Base-by-base conservation (phyloP, 2,888 invertebrate genomes). In the Athalia cordata region DNA sequence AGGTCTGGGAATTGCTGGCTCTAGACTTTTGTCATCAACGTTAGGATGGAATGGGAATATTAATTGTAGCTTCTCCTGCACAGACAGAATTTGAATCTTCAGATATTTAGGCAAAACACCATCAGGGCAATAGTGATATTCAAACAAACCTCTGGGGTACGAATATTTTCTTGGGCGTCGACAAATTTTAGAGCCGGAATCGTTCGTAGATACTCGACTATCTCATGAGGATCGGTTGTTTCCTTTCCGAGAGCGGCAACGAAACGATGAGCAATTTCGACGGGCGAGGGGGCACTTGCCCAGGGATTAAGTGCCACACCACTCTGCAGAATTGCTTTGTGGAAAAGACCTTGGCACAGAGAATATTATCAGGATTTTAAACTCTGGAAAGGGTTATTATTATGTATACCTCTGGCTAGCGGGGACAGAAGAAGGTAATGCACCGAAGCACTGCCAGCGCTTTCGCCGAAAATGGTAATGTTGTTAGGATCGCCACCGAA, bases 401-500 rank as follows among this genome's bases (percentile, higher is more conserved):
- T 29, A 29, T 29, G 55, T 55, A 11, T 64, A 88, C 88, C 87
- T 84, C 83, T 82, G 0, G 87, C 79, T 52, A 83, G 50, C 0
- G 87, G 83, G 0, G 87, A 85, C 9, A 87, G 3, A 3, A 81
- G 65, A 13, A 86, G 81, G 9, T 68, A 79, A 70, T 88, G 85
- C n/a, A 81, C 79, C 0, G 81, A 75, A 4, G 65, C 61, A 7
- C 74, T 81, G 4, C 88, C 88, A 0, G 86, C 85, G 64, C 88
- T 88, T 11, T 74, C 77, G 0, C 88, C 88, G 29, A 85, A 85
- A 78, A 87, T 79, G 4, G 88, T 88, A 0, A 88, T 81, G 13
- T 88, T 88, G 0, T 81, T 70, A 0, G 86, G 77, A 79, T 88
- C 85, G 0, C 88, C 88, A 0, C 88, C 87, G 64, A 88, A 88